Conservation (phyloP, 2,113 vertebrate genomes). For the Euleptes europaea region DNA sequence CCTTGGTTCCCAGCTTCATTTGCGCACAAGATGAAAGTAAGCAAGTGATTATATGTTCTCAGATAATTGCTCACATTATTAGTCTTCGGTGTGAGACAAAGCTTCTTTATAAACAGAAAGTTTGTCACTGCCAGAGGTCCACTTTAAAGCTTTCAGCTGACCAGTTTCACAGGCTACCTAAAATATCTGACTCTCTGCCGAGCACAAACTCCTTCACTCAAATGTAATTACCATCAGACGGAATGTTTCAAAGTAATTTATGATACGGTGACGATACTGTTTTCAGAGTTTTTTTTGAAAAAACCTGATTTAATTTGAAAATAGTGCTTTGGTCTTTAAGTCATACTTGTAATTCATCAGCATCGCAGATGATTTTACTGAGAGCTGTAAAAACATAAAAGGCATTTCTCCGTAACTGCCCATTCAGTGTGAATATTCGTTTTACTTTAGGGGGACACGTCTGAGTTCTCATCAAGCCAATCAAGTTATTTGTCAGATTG, state of each 20-base stretch:
- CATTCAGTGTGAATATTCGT: not conserved
- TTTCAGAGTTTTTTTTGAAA: conserved; percentile 12
- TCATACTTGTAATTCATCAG: conserved; percentile 16
- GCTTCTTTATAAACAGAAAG: conserved; percentile 50
- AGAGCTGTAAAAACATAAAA: not conserved
- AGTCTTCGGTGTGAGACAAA: conserved; percentile 40
- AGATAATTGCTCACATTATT: conserved; percentile 49
- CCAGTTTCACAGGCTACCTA: conserved; percentile 54
- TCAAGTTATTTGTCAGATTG: not conserved
- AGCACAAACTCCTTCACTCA: conserved; percentile 43
- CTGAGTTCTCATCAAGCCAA: not conserved
- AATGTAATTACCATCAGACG: conserved; percentile 57
- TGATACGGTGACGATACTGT: conserved; percentile 41
- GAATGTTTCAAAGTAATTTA: conserved; percentile 27
- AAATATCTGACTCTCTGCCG: conserved; percentile 47
- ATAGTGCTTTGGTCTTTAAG: conserved; percentile 14
- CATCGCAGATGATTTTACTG: conserved; percentile 29
- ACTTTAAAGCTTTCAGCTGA: conserved; percentile 45
- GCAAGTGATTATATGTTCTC: conserved; percentile 40
- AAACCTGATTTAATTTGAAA: conserved; percentile 41
- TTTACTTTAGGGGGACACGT: not conserved
- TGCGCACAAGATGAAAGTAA: conserved; percentile 43
- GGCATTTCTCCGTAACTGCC: not conserved
- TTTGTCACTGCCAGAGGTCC: conserved; percentile 51
- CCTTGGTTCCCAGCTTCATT: conserved; percentile 42